Evolutionary conservation across 2,888 invertebrate species (phyloP), one percentile per base, ranked within the genome.

Genomic region (Lingula anatina): DNA sequence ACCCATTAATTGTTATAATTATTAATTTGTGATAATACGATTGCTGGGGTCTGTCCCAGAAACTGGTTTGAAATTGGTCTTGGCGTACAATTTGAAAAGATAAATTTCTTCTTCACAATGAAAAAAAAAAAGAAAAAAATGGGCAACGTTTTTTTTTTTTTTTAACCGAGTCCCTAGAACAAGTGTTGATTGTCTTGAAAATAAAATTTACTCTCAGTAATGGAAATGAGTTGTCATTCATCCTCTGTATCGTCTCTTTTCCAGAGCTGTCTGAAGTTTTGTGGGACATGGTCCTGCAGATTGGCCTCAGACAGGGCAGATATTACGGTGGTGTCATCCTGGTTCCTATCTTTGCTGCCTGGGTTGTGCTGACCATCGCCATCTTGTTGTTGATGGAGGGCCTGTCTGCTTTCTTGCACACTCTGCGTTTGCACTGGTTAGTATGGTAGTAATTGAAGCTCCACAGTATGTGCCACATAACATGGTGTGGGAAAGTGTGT

Each of bases 381-480:
- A 94, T 99, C 77, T 84, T 99, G 28, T 92, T 99, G 50, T 82
- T 99, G 44, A 99, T 99, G 99, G 99, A 99, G 82, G 99, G 99
- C 1, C 83, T 99, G 23, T 97, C 96, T 24, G 99, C 99, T 45
- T 99, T 99, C 82, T 84, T 99, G 63, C 99, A 99, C 79, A 96
- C 97, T 24, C 84, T 99, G 60, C 90, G 99, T 81, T 82, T 96
- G 68, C 96, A 96, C 81, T 96, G 96, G 95, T 91, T 76, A 76
- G 80, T 70, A 26, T 70, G n/a, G n/a, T n/a, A n/a, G n/a, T n/a
- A n/a, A n/a, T n/a, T n/a, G n/a, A n/a, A n/a, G n/a, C n/a, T n/a
- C n/a, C n/a, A n/a, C n/a, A n/a, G n/a, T n/a, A n/a, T n/a, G n/a
- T n/a, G n/a, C n/a, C n/a, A n/a, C n/a, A n/a, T n/a, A n/a, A n/a